A percentile compares a stretch with the other conserved stretches of the same genome.
Evolutionary conservation across 2,113 vertebrate genomes (phyloP).

Genomic region (Boleophthalmus pectinirostris): DNA sequence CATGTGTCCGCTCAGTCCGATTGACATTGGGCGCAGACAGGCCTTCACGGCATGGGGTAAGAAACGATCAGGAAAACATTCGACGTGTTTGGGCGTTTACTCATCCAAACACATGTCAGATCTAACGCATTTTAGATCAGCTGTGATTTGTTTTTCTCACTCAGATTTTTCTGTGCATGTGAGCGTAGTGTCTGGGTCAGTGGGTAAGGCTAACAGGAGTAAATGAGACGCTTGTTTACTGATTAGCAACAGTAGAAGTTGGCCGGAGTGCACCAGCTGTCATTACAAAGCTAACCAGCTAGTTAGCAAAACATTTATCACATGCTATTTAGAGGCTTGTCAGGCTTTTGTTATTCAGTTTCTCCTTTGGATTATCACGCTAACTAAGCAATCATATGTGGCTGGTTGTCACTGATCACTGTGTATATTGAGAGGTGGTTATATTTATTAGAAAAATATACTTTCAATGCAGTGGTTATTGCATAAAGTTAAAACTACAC

Average conservation of each 20-base stretch:
- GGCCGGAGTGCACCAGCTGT: background rate
- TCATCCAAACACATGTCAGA: too few species aligned
- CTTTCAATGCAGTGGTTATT: background rate
- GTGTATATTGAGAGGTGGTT: too few species aligned
- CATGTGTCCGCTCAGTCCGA: too few species aligned
- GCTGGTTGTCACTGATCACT: too few species aligned
- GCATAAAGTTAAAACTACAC: background rate
- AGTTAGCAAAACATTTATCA: background rate
- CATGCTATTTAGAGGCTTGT: background rate
- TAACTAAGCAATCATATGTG: too few species aligned
- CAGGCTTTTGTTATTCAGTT: background rate
- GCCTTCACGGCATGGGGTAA: too few species aligned
- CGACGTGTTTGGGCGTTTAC: too few species aligned
- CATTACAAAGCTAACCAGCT: background rate
- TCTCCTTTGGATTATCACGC: background rate
- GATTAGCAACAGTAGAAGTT: background rate
- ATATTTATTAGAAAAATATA: background rate
- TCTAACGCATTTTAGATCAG: too few species aligned
- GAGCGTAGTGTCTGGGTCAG: background rate
- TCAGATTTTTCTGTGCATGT: too few species aligned
- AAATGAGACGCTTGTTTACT: background rate
- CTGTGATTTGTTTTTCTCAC: too few species aligned
- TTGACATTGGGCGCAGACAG: too few species aligned
- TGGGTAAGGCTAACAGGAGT: background rate
- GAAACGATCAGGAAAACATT: too few species aligned